Percentiles rank a stretch among this genome's conserved stretches.
Conservation (phyloP, 1,140 invertebrate species). For the Drosophila malerkotliana region DNA sequence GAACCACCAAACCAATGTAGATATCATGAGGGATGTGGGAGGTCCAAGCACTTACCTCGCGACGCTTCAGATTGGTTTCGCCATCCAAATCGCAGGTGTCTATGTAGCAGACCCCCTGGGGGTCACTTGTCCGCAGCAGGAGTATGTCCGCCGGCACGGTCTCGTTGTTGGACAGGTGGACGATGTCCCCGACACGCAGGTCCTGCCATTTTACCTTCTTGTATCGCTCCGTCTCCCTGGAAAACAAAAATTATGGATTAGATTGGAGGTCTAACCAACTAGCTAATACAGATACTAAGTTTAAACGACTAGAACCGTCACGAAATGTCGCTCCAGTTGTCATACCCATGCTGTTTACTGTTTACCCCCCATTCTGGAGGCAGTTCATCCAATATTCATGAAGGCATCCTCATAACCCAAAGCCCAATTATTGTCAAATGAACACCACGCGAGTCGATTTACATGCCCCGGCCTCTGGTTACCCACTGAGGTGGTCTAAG, state of each 20-base stretch:
- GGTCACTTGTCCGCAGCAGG: constrained; percentile 94
- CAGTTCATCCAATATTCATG: constrained; percentile 33
- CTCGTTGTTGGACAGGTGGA: constrained; percentile 98
- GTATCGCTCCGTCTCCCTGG: constrained; percentile 92
- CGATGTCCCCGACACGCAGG: constrained; percentile 95
- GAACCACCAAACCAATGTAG: constrained; percentile 24
- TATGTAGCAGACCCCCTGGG: constrained; percentile 97
- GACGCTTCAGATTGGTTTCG: constrained; percentile 99
- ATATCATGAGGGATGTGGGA: constrained; percentile 23
- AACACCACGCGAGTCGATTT: constrained; percentile 45
- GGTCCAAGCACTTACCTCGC: constrained; percentile 87
- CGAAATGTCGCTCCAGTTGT: constrained; percentile 35
- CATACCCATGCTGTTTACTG: constrained; percentile 27
- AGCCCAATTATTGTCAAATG: constrained; percentile 51
- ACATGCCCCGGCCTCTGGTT: constrained; percentile 31
- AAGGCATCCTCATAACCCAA: constrained; percentile 31
- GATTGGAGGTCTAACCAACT: neutral
- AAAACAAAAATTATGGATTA: neutral
- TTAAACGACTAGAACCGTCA: neutral
- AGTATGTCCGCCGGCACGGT: constrained; percentile 98
- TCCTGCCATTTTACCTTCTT: constrained; percentile 95
- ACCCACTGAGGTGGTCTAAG: too few relatives aligned
- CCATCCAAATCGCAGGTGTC: constrained; percentile 99
- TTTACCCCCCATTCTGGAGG: neutral
- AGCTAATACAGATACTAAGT: too few relatives aligned